A percentile compares a stretch with the other conserved stretches of the same genome.
phyloP scores from a whole-genome alignment of 1,140 invertebrate genomes.

The Wiebesia pumilae region DNA sequence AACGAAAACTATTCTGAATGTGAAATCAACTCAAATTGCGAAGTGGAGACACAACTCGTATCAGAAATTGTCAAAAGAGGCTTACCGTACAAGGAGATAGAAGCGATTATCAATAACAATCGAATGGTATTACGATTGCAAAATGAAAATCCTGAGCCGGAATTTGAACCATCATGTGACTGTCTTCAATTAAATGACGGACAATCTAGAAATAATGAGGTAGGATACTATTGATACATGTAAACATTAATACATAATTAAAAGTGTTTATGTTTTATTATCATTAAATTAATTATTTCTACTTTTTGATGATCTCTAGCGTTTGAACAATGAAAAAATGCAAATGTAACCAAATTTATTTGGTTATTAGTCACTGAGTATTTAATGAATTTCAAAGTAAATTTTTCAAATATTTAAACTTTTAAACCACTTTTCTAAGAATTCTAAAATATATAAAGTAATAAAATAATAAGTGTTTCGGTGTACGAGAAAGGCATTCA shows the following conservation, averaged over 20 bases:
- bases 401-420: too few species aligned
- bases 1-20: not conserved
- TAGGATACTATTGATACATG: not conserved
- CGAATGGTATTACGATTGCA: slow-evolving; percentile 65
- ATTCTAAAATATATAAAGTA: too few species aligned
- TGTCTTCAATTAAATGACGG: slow-evolving; percentile 46
- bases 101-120: slow-evolving; percentile 68
- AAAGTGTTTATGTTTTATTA: not conserved
- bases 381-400: too few species aligned
- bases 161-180: slow-evolving; percentile 65
- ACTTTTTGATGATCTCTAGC: too few species aligned
- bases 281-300: too few species aligned
- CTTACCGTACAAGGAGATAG: slow-evolving; percentile 68
- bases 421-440: too few species aligned
- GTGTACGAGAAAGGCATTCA: too few species aligned
- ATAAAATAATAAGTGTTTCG: too few species aligned
- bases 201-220: not conserved
- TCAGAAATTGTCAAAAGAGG: slow-evolving; percentile 62
- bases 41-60: slow-evolving; percentile 33
- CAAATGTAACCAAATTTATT: too few species aligned
- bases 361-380: too few species aligned
- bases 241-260: not conserved
- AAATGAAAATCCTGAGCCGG: slow-evolving; percentile 47
- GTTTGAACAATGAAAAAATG: too few species aligned
- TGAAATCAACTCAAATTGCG: not conserved